Base-by-base conservation (phyloP, 2,888 invertebrate genomes). In the Conops quadrifasciatus region DNA sequence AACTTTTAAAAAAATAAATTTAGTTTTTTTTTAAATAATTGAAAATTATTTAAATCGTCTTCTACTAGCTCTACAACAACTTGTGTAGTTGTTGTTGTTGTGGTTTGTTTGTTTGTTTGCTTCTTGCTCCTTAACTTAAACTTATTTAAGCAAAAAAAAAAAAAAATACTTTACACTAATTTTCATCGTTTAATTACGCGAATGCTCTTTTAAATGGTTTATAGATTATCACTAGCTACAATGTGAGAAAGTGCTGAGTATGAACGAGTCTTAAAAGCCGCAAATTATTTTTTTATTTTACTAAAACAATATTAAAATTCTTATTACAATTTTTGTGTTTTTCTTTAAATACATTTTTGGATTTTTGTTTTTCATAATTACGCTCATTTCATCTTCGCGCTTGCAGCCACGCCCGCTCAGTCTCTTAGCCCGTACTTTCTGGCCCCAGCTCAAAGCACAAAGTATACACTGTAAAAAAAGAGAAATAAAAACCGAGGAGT, bases 21-120 rank as follows among this genome's bases (percentile, higher is more conserved):
- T n/a, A n/a, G n/a, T 49, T 49, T 16, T n/a, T 49, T 49, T 49
- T 21, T 53, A 53, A 72, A 80, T 80, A 76, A 80, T 71, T 71
- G 71, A 82, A 81, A 81, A 80, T 81, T 80, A 81, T 73, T 75
- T 77, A 66, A 53, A 58, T 73, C 69, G 71, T 72, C 72, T 72
- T 74, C 67, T 66, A 78, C 36, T 36, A 36, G 36, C 9, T 9
- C 36, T 36, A 36, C 36, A 36, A 9, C 36, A 7, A 36, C 36
- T 36, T 9, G 36, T 36, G 36, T 9, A 7, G 4, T 36, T 36
- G 36, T 36, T 36, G 79, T 80, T 78, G 77, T 74, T 72, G 71
- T 49, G 72, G 71, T 76, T 71, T 71, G 75, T 78, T 59, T 71
- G 62, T 74, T 77, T 63, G 67, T 51, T 65, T n/a, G 13, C 26